phyloP scores from a whole-genome alignment of 2,888 invertebrate genomes.

The Chelonus formosanus region DNA sequence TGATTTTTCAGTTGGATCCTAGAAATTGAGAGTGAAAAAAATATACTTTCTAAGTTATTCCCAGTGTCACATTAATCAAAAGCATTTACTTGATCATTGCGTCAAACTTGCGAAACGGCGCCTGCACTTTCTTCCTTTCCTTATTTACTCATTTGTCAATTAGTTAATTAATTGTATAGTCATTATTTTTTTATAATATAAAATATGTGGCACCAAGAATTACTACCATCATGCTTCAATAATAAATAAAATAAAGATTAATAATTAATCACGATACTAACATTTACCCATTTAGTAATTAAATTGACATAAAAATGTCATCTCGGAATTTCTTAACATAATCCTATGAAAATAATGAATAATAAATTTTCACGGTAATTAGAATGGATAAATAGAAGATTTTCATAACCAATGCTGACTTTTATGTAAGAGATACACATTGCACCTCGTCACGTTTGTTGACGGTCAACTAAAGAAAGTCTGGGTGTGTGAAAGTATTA shows the following conservation, averaged over 20 bases:
- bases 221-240: not conserved
- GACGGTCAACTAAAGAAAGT: constrained; percentile 33
- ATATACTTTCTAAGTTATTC: constrained; percentile 14
- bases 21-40: not conserved
- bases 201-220: not conserved
- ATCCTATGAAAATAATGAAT: not conserved
- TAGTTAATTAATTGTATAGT: constrained; percentile 34
- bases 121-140: constrained; percentile 13
- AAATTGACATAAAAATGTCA: not conserved
- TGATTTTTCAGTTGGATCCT: not conserved
- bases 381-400: constrained; percentile 1
- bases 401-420: constrained; percentile 15
- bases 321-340: not conserved
- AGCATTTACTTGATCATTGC: constrained; percentile 9
- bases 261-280: not conserved
- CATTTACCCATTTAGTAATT: not conserved
- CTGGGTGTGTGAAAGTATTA: constrained; percentile 29
- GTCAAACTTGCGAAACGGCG: constrained; percentile 33
- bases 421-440: constrained; percentile 10
- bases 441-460: constrained; percentile 11
- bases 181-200: constrained; percentile 20
- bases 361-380: constrained; percentile 9
- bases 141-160: constrained; percentile 21
- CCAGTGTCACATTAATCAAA: constrained; percentile 8
- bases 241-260: not conserved